Evolutionary conservation across 2,113 vertebrate genomes (phyloP).

Genomic region (Sturnus vulgaris): DNA sequence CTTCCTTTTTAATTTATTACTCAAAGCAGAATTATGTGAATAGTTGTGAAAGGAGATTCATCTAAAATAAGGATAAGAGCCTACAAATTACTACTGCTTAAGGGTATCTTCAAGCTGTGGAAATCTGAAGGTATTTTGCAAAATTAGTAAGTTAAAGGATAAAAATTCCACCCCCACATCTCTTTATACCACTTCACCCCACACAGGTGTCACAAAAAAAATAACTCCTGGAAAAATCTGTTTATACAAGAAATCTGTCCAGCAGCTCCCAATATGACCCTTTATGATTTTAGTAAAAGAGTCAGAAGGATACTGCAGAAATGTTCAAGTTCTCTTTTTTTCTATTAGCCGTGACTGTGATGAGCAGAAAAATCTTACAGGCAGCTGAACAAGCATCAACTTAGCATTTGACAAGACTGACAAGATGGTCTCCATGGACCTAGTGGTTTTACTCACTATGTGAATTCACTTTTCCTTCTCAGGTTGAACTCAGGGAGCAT

Average conservation of each 20-base stretch:
- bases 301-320: not conserved
- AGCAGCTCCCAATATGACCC: not conserved
- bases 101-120: not conserved
- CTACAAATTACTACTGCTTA: slow-evolving; percentile 8
- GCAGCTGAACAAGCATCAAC: not conserved
- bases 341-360: not conserved
- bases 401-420: not conserved
- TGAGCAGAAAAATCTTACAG: not conserved
- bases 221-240: not conserved
- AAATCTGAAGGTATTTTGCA: slow-evolving; percentile 6
- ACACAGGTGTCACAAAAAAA: not conserved
- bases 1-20: slow-evolving; percentile 20
- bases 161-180: not conserved
- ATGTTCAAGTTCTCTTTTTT: not conserved
- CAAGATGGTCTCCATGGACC: not conserved
- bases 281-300: not conserved
- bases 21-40: slow-evolving; percentile 1
- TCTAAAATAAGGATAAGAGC: slow-evolving; percentile 12
- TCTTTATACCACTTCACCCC: not conserved
- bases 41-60: not conserved
- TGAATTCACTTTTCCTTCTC: not conserved
- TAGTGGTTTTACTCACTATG: not conserved
- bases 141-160: not conserved
- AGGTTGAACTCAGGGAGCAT: not conserved
- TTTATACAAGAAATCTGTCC: not conserved